These are phyloP conservation scores for Stichodactyla mertensii DNA, from an alignment of 64 coral and sea anemone species.

Conservation along the genomic window DNA sequence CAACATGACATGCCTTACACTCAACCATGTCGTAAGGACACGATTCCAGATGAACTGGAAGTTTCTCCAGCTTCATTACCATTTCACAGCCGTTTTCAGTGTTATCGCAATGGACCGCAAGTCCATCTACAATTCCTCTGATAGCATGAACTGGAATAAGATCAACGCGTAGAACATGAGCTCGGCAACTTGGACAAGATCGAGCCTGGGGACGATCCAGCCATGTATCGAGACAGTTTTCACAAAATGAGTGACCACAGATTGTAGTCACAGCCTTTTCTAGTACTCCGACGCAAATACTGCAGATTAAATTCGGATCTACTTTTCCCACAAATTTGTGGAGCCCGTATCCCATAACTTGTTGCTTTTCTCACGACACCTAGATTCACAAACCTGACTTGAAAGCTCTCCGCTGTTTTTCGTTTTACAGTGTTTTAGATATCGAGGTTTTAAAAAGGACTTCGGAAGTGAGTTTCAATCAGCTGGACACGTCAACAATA, in stretches of 20 bases:
- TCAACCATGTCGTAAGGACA: slow-evolving; percentile 72
- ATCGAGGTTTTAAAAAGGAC: background rate
- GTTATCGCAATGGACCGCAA: slow-evolving; percentile 71
- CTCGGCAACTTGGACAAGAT: slow-evolving; percentile 70
- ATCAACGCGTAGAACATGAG: slow-evolving; percentile 37
- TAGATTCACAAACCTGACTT: background rate
- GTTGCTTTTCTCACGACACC: background rate
- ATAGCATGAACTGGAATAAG: slow-evolving; percentile 72
- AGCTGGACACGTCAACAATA: slow-evolving; percentile 29
- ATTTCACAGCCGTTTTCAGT: slow-evolving; percentile 90
- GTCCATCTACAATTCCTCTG: slow-evolving; percentile 76
- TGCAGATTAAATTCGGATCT: slow-evolving; percentile 88
- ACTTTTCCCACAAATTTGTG: slow-evolving; percentile 73
- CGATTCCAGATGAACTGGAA: slow-evolving; percentile 48
- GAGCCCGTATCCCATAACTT: slow-evolving; percentile 79
- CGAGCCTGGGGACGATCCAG: slow-evolving; percentile 57
- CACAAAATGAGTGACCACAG: slow-evolving; percentile 92
- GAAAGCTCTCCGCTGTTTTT: background rate
- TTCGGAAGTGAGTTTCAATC: slow-evolving; percentile 22
- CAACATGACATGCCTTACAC: slow-evolving; percentile 71
- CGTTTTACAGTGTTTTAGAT: background rate
- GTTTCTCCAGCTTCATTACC: slow-evolving; percentile 81
- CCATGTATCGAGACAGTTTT: slow-evolving; percentile 80
- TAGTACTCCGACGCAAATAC: slow-evolving; percentile 91
- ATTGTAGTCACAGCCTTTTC: slow-evolving; percentile 85